phyloP scores from a whole-genome alignment of 2,888 invertebrate species.

The Plemyria rubiginata region DNA sequence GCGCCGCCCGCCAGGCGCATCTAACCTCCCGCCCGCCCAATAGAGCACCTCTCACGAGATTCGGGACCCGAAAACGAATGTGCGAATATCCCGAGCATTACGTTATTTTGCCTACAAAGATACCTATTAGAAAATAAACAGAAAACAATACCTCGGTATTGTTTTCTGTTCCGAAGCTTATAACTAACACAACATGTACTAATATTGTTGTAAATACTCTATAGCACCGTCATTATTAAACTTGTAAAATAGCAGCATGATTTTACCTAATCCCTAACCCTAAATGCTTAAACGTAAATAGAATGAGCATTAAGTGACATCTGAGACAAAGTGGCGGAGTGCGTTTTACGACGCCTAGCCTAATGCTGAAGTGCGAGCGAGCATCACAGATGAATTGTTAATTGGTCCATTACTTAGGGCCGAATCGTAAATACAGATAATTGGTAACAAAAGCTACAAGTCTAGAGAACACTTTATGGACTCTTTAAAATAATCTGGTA shows the following conservation, averaged over 20 bases:
- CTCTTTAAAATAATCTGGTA: background rate
- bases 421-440: conserved; percentile 2
- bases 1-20: conserved; percentile 80
- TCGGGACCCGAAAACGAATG: conserved; percentile 44
- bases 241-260: conserved; percentile 4
- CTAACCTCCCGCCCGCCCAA: conserved; percentile 62
- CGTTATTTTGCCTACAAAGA: background rate
- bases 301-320: conserved; percentile 25
- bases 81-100: conserved; percentile 7
- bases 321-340: conserved; percentile 27
- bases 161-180: too few relatives aligned
- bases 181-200: too few relatives aligned
- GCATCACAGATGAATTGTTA: conserved; percentile 20
- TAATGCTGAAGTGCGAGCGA: conserved; percentile 11
- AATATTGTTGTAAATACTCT: background rate
- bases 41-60: conserved; percentile 48
- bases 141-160: background rate
- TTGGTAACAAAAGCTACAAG: background rate
- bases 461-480: conserved; percentile 1
- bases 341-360: conserved; percentile 26
- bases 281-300: conserved; percentile 5
- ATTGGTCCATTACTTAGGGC: conserved; percentile 17
- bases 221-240: background rate
- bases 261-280: conserved; percentile 7
- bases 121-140: conserved; percentile 1